phyloP scores from a whole-genome alignment of 53 echinoderm and acorn worm genomes.

The Temnopleurus reevesii region DNA sequence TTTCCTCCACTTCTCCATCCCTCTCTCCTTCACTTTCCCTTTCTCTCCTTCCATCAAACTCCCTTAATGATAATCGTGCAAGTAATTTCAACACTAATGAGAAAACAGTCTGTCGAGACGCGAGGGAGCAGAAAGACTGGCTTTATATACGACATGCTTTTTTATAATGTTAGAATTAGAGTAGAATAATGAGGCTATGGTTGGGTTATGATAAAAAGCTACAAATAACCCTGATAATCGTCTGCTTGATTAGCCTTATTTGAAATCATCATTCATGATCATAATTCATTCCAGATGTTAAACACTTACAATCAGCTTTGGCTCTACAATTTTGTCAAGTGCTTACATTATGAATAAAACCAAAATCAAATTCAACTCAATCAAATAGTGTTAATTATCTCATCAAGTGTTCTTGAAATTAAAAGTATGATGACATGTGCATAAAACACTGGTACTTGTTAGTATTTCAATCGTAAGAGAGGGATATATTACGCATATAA shows the following conservation, averaged over 20 bases:
- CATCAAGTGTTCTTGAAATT: neutral
- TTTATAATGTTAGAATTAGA: neutral
- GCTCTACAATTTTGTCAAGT: neutral
- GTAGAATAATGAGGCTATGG: constrained; percentile 4
- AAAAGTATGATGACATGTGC: neutral
- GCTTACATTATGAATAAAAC: neutral
- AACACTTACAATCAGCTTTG: neutral
- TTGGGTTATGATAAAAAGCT: constrained; percentile 10
- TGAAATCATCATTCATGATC: neutral
- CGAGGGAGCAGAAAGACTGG: neutral
- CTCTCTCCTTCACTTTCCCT: neutral
- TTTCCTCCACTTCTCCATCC: neutral
- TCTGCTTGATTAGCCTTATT: constrained; percentile 8
- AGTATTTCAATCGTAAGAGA: neutral
- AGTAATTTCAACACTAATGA: constrained; percentile 42
- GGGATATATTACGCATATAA: neutral
- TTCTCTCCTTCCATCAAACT: constrained; percentile 13
- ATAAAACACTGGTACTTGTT: neutral
- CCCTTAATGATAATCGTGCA: constrained; percentile 45
- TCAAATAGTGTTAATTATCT: too few species aligned
- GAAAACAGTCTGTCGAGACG: constrained; percentile 55
- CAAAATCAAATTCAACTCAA: too few species aligned
- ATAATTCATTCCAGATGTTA: neutral
- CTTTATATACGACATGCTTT: neutral
- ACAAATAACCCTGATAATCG: neutral